phyloP scores from a whole-genome alignment of 2,797 vertebrate genomes.

The Rhynchonycteris naso region DNA sequence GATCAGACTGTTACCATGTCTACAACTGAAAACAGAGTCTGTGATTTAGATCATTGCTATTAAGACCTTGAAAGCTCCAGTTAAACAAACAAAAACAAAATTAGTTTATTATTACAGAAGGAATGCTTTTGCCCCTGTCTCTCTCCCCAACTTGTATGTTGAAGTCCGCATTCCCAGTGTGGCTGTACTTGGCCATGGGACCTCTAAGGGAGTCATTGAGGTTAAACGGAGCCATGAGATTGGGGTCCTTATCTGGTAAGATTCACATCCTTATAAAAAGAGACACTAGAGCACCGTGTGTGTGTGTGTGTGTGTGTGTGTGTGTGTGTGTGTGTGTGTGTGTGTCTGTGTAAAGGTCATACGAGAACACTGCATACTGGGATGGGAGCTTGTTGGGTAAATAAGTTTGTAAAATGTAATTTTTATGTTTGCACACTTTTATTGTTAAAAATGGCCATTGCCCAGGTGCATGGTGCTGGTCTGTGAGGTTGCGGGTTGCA shows the following conservation, averaged over 20 bases:
- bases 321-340: accelerated
- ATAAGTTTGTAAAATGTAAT: too few relatives aligned
- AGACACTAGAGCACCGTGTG: background rate
- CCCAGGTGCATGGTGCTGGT: too few relatives aligned
- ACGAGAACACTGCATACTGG: background rate
- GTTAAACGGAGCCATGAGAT: background rate
- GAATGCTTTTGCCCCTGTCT: background rate
- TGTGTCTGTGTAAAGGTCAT: accelerated
- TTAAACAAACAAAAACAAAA: background rate
- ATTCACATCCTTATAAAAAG: background rate
- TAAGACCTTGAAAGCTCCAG: background rate
- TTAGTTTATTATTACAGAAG: background rate
- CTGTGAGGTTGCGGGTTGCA: too few relatives aligned
- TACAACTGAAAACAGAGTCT: background rate
- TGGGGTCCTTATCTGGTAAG: background rate
- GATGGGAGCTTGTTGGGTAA: background rate
- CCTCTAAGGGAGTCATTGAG: background rate
- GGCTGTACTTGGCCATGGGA: background rate
- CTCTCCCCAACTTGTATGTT: background rate
- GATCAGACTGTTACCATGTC: background rate
- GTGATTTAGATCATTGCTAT: background rate
- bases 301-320: accelerated
- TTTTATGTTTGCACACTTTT: too few relatives aligned
- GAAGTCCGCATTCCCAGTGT: accelerated
- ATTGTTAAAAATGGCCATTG: too few relatives aligned